These are phyloP conservation scores for Oikopleura albicans DNA, from an alignment of 23 tunicate genomes.

Conservation along the genomic window DNA sequence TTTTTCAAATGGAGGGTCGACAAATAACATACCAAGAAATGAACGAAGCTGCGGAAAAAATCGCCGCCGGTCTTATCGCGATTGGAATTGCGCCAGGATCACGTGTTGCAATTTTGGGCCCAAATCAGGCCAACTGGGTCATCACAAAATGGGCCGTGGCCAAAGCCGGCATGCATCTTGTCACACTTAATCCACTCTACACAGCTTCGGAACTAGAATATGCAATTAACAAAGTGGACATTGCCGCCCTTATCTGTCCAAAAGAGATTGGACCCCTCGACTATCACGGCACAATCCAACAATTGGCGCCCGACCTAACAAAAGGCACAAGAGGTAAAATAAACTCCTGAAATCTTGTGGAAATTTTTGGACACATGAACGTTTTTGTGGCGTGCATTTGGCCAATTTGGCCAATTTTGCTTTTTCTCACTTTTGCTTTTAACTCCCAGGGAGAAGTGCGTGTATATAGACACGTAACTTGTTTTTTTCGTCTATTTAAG, in stretches of 20 bases:
- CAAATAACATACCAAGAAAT: background rate
- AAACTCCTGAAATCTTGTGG: too few relatives aligned
- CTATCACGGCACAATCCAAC: background rate
- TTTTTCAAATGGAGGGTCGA: background rate
- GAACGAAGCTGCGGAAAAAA: background rate
- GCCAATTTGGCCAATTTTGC: too few relatives aligned
- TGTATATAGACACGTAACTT: too few relatives aligned
- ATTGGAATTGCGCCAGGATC: background rate
- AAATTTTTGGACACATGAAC: too few relatives aligned
- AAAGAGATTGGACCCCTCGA: conserved; percentile 10
- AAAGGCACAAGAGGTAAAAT: background rate
- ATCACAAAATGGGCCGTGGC: conserved; percentile 1
- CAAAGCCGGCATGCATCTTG: background rate
- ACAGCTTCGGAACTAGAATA: background rate
- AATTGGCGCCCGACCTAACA: background rate
- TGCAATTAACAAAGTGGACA: background rate
- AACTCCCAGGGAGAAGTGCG: too few relatives aligned
- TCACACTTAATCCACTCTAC: background rate
- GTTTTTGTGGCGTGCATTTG: too few relatives aligned
- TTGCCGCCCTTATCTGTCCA: background rate
- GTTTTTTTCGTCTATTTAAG: too few relatives aligned
- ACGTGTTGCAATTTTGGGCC: background rate
- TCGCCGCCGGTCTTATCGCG: conserved; percentile 2
- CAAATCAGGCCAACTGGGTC: conserved; percentile 5
- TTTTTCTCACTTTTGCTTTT: too few relatives aligned